Evolutionary conservation across 2,888 invertebrate species (phyloP), one percentile per base, ranked within the genome.

Genomic region (Diarsia brunnea): DNA sequence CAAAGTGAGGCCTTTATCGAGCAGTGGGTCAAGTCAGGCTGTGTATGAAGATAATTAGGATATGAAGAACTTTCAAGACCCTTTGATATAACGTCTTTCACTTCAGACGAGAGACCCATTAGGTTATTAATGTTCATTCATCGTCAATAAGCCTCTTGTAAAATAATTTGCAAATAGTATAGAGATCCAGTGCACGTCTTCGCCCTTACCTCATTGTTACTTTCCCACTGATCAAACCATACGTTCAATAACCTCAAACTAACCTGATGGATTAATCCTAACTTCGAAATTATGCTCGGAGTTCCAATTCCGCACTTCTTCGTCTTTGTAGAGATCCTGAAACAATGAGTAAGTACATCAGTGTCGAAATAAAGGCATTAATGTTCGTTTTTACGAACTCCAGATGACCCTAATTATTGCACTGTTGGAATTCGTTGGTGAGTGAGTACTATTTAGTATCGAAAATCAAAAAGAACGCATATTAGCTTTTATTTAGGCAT

Each of bases 241-340:
- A 47, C 0, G 14, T 31, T n/a, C n/a, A 45, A 1, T 16, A 27
- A 69, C 49, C 8, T 69, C 10, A 38, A 55, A 84, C 90, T 79
- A 86, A 97, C 97, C 97, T 89, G 97, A 94, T 53, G 97, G 97
- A 87, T 97, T 97, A 4, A 97, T 95, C 79, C 97, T 92, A 12
- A 97, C 96, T 82, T 94, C 94, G 69, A 97, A 95, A 10, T 92
- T 90, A 61, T 94, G 92, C 60, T 92, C 89, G 0, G 94, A 89
- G 72, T 88, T 87, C 85, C 93, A 91, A 38, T 78, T 70, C 5
- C 91, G 89, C 74, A 88, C 78, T 78, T 88, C 78, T 84, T 95
- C 95, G 55, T 96, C 94, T 43, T 95, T 94, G 83, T 95, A 97
- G 21, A 97, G 90, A 89, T 97, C 97, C 97, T 97, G 89, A 45